Percentiles rank a stretch among this genome's conserved stretches.
These are phyloP conservation scores for Prunella strophiata DNA, from an alignment of 2,797 vertebrate genomes.

Conservation along the genomic window DNA sequence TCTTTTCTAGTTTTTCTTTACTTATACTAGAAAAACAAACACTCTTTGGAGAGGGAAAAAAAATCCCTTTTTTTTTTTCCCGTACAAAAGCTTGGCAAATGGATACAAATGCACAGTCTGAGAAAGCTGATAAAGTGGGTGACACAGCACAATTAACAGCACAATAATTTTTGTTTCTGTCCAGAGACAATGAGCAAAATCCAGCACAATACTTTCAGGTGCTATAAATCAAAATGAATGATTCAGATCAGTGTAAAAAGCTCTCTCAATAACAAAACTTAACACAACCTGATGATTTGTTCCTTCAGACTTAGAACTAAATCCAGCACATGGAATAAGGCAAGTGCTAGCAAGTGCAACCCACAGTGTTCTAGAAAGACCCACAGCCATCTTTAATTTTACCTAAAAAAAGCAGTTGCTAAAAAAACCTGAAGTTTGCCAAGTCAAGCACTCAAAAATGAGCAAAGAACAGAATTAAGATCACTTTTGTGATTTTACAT, in stretches of 20 bases:
- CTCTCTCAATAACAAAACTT: slow-evolving; percentile 36
- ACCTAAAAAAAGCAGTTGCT: background rate
- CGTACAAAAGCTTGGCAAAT: slow-evolving; percentile 3
- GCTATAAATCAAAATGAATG: slow-evolving; percentile 34
- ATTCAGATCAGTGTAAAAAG: slow-evolving; percentile 21
- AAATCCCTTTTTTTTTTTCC: background rate
- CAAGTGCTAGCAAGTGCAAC: background rate
- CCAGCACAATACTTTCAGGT: background rate
- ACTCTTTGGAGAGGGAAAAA: background rate
- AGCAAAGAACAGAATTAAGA: slow-evolving; percentile 26
- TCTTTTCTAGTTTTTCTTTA: background rate
- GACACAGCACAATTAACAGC: slow-evolving; percentile 33
- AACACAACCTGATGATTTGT: background rate
- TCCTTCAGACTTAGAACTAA: background rate
- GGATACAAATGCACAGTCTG: slow-evolving; percentile 17
- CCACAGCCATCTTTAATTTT: slow-evolving; percentile 20
- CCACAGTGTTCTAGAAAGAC: background rate
- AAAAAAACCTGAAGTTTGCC: background rate
- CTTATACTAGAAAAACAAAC: background rate
- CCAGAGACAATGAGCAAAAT: slow-evolving; percentile 46
- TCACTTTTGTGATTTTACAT: slow-evolving; percentile 10
- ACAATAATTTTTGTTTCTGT: background rate
- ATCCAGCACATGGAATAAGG: background rate
- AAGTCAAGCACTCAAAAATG: background rate
- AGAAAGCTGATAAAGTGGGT: slow-evolving; percentile 21